A percentile compares a stretch with the other conserved stretches of the same genome.
phyloP scores from a whole-genome alignment of 1,140 invertebrate genomes.

The Bombus ignitus region DNA sequence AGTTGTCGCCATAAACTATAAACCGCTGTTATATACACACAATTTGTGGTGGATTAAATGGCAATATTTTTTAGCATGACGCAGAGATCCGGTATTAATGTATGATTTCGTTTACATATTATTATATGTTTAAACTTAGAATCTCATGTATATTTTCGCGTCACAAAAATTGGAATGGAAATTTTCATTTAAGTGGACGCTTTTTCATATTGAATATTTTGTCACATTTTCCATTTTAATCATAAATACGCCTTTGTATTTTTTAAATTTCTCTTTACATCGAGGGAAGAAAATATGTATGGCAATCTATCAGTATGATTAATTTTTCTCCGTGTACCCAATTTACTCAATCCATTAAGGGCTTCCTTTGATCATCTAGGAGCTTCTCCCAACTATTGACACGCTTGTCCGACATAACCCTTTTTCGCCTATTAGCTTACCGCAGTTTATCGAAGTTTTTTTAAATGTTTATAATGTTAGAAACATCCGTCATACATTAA shows the following conservation, averaged over 20 bases:
- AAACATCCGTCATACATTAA: background rate
- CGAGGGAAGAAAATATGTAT: background rate
- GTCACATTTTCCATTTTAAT: background rate
- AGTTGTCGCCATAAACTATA: background rate
- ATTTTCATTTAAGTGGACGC: background rate
- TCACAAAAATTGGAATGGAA: background rate
- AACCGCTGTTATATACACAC: background rate
- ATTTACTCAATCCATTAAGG: background rate
- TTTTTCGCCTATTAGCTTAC: background rate
- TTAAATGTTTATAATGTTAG: too few species aligned
- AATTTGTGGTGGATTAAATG: slow-evolving; percentile 10
- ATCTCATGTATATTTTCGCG: background rate
- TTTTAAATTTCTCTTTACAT: background rate
- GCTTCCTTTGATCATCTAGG: background rate
- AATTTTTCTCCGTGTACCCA: background rate
- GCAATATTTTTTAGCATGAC: slow-evolving; percentile 14
- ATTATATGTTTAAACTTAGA: background rate
- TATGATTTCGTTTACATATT: background rate
- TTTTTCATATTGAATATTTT: background rate
- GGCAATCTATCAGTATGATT: background rate
- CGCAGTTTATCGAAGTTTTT: background rate
- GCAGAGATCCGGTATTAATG: background rate
- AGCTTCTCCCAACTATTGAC: background rate
- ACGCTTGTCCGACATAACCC: background rate
- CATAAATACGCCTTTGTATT: background rate